Evolutionary conservation across 2,797 vertebrate genomes (phyloP).

Genomic region (Sebastes diaconus): DNA sequence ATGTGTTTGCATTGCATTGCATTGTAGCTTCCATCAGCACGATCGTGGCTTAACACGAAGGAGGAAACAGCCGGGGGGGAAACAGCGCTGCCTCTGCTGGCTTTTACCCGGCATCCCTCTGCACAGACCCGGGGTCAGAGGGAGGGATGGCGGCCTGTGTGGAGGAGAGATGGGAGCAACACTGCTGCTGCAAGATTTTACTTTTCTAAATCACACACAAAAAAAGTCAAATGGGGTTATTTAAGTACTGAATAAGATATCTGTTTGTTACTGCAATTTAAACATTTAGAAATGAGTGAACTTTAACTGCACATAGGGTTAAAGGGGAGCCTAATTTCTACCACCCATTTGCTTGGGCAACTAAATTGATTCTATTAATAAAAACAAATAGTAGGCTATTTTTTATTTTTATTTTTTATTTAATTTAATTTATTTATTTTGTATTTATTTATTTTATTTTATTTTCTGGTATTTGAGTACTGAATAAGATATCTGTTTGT

Average conservation of each 20-base stretch:
- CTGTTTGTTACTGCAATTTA: not conserved
- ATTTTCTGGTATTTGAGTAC: not conserved
- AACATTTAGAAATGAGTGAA: not conserved
- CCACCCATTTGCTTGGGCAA: not conserved
- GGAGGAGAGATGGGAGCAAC: not conserved
- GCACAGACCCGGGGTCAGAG: conserved; percentile 30
- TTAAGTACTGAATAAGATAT: not conserved
- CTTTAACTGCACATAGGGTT: too few species aligned
- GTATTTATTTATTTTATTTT: too few species aligned
- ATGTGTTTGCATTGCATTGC: not conserved
- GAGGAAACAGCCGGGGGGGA: conserved; percentile 13
- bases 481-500: not conserved
- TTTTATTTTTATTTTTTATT: not conserved
- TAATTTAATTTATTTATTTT: too few species aligned
- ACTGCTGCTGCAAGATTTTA: not conserved
- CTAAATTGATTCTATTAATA: not conserved
- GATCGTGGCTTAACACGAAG: not conserved
- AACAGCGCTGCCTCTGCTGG: conserved; percentile 46
- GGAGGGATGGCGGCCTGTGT: conserved; percentile 9
- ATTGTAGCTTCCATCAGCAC: not conserved
- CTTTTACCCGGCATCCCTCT: conserved; percentile 15
- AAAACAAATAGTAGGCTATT: not conserved
- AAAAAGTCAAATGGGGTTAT: too few species aligned
- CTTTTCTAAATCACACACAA: not conserved
- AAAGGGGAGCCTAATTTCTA: not conserved